Base-by-base conservation (phyloP, 1,140 invertebrate genomes). In the Drosophila nigromelanica region DNA sequence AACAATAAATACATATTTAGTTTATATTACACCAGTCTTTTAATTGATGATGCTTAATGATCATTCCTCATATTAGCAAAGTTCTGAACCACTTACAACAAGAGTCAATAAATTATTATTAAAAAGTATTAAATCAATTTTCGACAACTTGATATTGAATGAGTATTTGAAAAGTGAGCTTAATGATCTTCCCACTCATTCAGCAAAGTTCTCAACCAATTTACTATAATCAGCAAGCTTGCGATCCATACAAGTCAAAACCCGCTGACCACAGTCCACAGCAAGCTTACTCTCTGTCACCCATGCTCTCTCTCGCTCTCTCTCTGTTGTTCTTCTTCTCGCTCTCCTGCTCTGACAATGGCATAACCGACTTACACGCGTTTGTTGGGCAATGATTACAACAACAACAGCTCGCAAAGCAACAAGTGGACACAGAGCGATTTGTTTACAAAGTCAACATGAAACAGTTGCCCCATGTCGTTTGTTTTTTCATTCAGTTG, bases 391-490 rank as follows among this genome's bases (percentile, higher is more conserved):
- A 55, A 21, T n/a, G 18, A 52, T 35, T 18, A 27, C 5, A 59
- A 51, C 6, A 45, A n/a, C 39, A 60, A 24, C 45, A 61, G 1
- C 24, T 5, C 30, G 30, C 5, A 33, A 33, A 8, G 21, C 50
- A 63, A 60, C 64, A 56, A 68, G 59, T 63, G 51, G 12, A 6
- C 35, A 40, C 35, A 40, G 33, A 63, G 48, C 51, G 64, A 68
- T 80, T 76, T 85, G 77, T 85, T 85, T 85, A 80, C 80, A 64
- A 80, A 72, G 74, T 67, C 60, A 72, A 55, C 71, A 77, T 55
- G 51, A 62, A 69, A 48, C 51, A 47, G 58, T 56, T 56, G 66
- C 47, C 54, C 33, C 37, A 15, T 39, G 45, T 24, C 48, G 61
- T 76, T 69, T 76, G 76, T 24, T 24, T 73, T 69, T 70, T 71